Evolutionary conservation across 2,113 vertebrate species (phyloP).

Genomic region (Sinosuthora webbiana): DNA sequence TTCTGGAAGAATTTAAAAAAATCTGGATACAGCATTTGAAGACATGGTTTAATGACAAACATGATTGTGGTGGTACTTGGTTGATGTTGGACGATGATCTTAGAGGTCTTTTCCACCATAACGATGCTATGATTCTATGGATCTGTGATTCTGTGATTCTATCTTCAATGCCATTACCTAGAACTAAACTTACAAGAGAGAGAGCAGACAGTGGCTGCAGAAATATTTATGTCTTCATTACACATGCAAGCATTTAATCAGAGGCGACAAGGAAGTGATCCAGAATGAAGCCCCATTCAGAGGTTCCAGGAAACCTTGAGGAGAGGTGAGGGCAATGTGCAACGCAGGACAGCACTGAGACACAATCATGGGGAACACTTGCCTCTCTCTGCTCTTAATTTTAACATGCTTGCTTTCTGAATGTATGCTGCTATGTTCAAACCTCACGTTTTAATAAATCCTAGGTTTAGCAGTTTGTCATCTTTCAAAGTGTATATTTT

Average conservation of each 20-base stretch:
- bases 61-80: neutral
- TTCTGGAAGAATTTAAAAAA: neutral
- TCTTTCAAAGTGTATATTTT: neutral
- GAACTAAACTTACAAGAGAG: neutral
- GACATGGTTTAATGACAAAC: neutral
- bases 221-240: neutral
- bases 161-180: rapidly evolving
- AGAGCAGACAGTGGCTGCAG: neutral
- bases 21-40: neutral
- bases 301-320: neutral
- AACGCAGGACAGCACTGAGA: neutral
- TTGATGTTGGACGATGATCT: neutral
- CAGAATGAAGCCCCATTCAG: neutral
- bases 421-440: neutral
- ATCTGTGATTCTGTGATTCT: neutral
- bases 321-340: neutral
- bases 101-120: neutral
- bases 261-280: rapidly evolving
- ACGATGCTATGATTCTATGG: rapidly evolving
- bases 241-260: neutral
- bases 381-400: neutral
- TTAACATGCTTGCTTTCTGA: neutral
- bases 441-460: neutral
- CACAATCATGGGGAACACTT: neutral
- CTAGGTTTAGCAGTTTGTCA: neutral